Evolutionary conservation across 2,113 vertebrate species (phyloP).

Genomic region (Aegithalos caudatus): DNA sequence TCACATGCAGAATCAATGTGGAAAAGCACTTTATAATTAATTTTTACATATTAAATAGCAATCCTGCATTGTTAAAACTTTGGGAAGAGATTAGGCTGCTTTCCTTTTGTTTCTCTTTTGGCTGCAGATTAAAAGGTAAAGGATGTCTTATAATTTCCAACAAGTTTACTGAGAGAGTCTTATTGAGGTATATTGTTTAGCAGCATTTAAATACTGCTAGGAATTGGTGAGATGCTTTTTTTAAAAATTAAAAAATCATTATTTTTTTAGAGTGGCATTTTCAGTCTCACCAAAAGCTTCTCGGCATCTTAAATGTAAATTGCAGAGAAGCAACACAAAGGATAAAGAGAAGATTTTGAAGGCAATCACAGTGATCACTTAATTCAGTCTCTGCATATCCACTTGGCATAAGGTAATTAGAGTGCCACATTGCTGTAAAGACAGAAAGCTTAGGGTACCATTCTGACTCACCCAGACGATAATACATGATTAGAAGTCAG

Average conservation of each 20-base stretch:
- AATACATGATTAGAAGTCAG: conserved; percentile 99
- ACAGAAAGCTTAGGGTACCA: conserved; percentile 85
- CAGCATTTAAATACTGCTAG: conserved; percentile 38
- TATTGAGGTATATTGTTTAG: conserved; percentile 11
- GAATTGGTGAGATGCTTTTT: neutral
- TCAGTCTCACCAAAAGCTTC: conserved; percentile 73
- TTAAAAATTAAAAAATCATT: conserved; percentile 64
- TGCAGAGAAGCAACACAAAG: conserved; percentile 80
- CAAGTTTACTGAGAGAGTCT: conserved; percentile 44
- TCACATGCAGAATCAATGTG: neutral
- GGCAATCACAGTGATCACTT: conserved; percentile 84
- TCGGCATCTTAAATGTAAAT: conserved; percentile 83
- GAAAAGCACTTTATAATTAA: conserved; percentile 1
- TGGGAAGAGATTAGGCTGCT: neutral
- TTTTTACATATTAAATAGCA: conserved; percentile 30
- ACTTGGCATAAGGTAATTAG: conserved; percentile 90
- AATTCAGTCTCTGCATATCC: conserved; percentile 86
- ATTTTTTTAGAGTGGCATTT: conserved; percentile 69
- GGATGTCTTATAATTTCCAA: conserved; percentile 17
- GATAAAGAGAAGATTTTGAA: conserved; percentile 84
- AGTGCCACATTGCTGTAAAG: conserved; percentile 83
- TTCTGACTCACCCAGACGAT: conserved; percentile 90
- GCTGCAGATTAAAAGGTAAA: conserved; percentile 23
- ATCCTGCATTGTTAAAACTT: conserved; percentile 35
- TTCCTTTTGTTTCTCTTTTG: neutral